Evolutionary conservation across 2,797 vertebrate species (phyloP), one percentile per base, ranked within the genome.

Genomic region (Phalloptychus januarius): DNA sequence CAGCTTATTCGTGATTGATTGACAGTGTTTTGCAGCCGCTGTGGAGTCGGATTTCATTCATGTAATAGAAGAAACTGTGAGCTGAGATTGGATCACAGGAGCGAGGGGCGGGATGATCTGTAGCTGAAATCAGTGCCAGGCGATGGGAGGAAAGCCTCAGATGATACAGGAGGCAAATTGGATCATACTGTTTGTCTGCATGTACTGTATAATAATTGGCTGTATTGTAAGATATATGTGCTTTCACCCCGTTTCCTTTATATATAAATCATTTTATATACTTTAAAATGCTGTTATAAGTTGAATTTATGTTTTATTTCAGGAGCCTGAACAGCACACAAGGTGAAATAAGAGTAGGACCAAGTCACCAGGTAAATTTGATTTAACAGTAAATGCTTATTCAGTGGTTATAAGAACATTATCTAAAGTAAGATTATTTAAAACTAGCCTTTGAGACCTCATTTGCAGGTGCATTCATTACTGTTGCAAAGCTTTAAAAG

Each of bases 291-390:
- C 38, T 73, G 12, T 67, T 15, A 3, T 18, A 25, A 65, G 8
- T 48, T 15, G 12, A 1, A 38, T n/a, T 1, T 67, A 6, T 28
- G 5, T 28, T 2, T 20, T 46, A 3, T 89, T 95, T 73, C 91
- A 99, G 98, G 97, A 97, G 98, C 95, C 93, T 99, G 84, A 99
- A 99, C 96, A 99, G 97, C 91, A 99, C 98, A 45, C 98, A 99
- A 81, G 98, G 98, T 48, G 98, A 99, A 90, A 99, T 99, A 89
- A 95, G 98, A 89, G 98, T 99, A 79, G 98, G 98, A 72, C 97
- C 98, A 80, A 99, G 98, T 93, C 98, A 99, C 89, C 98, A 99
- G 97, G 98, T 99, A 88, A 40, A 82, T 46, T 36, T 71, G 71
- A 13, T 20, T 48, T 4, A 0, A 58, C 31, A 5, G 48, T 1